Percentiles rank a stretch among this genome's conserved stretches.
These are phyloP conservation scores for Clarias fuscus DNA, from an alignment of 2,797 vertebrate species.

Conservation along the genomic window DNA sequence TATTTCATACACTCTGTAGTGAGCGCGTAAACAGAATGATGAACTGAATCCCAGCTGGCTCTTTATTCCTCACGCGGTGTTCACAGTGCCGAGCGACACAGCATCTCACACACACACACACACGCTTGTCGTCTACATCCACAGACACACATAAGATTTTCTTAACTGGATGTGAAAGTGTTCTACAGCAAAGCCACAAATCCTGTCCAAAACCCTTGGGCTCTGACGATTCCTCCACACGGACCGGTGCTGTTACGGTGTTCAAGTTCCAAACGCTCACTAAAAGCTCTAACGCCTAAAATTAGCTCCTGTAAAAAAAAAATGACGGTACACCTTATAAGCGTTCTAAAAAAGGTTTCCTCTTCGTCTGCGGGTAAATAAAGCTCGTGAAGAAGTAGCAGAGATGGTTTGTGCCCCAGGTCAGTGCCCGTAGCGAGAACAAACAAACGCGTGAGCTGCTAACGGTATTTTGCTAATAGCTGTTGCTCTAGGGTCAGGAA, in stretches of 20 bases:
- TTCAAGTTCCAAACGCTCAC: too few species aligned
- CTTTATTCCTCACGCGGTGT: neutral
- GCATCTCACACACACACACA: neutral
- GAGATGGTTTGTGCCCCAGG: too few species aligned
- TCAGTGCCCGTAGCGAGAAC: neutral
- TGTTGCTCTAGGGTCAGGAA: too few species aligned
- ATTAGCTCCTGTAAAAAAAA: neutral
- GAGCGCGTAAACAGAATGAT: neutral
- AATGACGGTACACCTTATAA: neutral
- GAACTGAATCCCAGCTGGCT: neutral
- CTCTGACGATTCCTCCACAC: neutral
- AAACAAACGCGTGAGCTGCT: neutral
- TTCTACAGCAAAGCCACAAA: neutral
- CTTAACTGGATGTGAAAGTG: neutral
- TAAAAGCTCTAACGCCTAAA: too few species aligned
- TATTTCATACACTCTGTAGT: neutral
- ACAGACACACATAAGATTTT: neutral
- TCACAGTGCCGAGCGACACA: neutral
- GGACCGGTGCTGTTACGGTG: neutral
- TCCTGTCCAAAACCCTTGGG: neutral
- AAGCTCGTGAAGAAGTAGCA: neutral
- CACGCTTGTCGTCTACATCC: neutral
- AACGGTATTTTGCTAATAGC: neutral
- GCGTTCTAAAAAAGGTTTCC: neutral
- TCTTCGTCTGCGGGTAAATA: neutral